Conservation (phyloP, 2,113 vertebrate genomes). For the Lucifuga dentata region DNA sequence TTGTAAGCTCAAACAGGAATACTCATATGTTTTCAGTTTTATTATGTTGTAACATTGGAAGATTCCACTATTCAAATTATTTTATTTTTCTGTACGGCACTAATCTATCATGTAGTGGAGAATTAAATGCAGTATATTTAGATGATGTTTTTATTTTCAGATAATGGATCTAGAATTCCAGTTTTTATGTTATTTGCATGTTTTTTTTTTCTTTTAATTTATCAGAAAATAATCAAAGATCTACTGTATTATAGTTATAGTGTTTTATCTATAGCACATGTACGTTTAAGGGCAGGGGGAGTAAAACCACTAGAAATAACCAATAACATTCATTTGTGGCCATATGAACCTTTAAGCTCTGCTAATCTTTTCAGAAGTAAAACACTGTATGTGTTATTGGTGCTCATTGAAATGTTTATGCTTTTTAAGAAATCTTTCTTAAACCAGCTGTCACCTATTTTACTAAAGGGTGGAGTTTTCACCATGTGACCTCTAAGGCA, state of each 20-base stretch:
- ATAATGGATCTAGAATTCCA: background rate
- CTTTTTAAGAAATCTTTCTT: background rate
- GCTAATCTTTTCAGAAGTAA: background rate
- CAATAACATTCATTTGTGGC: background rate
- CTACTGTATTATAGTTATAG: constrained; percentile 16
- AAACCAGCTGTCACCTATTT: constrained; percentile 8
- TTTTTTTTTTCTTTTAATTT: constrained; percentile 27
- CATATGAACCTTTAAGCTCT: constrained; percentile 13
- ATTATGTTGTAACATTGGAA: constrained; percentile 6
- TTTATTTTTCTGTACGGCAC: constrained; percentile 11
- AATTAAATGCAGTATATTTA: constrained; percentile 5
- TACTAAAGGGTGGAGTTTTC: constrained; percentile 3
- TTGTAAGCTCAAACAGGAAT: constrained; percentile 19
- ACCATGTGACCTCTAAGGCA: constrained; percentile 23
- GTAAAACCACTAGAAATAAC: constrained; percentile 53
- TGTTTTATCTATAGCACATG: constrained; percentile 11
- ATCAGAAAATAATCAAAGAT: constrained; percentile 16
- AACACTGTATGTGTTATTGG: constrained; percentile 3
- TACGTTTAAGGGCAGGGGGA: background rate
- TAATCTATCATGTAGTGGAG: constrained; percentile 16
- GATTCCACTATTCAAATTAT: constrained; percentile 2
- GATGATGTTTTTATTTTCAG: background rate
- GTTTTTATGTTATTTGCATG: constrained; percentile 20
- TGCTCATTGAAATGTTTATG: constrained; percentile 34
- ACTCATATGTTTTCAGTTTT: constrained; percentile 34